These are phyloP conservation scores for Cephalopterus ornatus DNA, from an alignment of 2,113 vertebrate genomes.

Conservation along the genomic window DNA sequence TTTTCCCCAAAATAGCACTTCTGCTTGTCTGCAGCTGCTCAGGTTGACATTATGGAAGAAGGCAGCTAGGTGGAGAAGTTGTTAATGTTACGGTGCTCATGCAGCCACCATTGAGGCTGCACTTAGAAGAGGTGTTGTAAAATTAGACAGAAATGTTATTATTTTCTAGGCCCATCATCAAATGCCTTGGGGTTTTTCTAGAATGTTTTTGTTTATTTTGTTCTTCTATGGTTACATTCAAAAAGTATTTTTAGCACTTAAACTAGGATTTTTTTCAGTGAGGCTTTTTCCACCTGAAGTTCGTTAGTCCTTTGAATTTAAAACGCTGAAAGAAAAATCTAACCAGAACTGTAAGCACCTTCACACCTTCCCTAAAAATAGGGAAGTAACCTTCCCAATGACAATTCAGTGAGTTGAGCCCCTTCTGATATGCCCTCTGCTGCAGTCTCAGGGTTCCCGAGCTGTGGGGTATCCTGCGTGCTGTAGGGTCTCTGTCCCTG, in stretches of 20 bases:
- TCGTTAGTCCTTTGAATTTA: background rate
- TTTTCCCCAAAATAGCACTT: background rate
- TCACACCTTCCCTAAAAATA: background rate
- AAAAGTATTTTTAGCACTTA: background rate
- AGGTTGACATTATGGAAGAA: background rate
- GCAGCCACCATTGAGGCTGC: background rate
- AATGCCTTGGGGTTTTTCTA: background rate
- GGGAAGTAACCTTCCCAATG: background rate
- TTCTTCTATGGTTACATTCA: background rate
- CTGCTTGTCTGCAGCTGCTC: background rate
- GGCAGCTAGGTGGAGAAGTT: slow-evolving; percentile 50
- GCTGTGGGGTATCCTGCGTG: fast-evolving
- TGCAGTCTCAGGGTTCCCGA: fast-evolving
- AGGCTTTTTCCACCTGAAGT: background rate
- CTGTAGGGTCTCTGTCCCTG: background rate
- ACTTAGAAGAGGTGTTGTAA: background rate
- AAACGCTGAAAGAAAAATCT: background rate
- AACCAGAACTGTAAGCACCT: background rate
- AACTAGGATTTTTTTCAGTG: background rate
- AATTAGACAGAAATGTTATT: background rate
- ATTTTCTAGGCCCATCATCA: background rate
- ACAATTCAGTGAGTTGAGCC: background rate
- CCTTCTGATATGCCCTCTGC: background rate
- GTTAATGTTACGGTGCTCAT: background rate
- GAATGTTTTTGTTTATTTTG: background rate